Base-by-base conservation (phyloP, 92 coral and sea anemone genomes). In the Umimayanthus chanpuru region DNA sequence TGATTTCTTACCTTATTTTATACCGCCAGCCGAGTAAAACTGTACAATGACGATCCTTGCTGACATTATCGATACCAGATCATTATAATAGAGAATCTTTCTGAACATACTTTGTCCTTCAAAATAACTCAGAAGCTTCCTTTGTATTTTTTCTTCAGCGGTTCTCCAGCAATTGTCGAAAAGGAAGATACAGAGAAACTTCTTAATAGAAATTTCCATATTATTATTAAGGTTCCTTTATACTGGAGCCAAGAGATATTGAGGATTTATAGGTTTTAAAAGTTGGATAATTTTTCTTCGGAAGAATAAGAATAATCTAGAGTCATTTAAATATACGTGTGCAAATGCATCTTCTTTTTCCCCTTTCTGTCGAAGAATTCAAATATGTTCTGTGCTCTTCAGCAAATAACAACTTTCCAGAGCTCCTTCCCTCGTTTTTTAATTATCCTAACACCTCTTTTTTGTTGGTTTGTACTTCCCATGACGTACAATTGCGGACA, bases 11-110 rank as follows among this genome's bases (percentile, higher is more conserved):
- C 77, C n/a, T 44, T 68, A 71, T 36, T 47, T 83, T 21, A 0
- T 83, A 68, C 87, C 87, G 76, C 87, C 87, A 83, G 61, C 78
- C 74, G 87, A 70, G 78, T 73, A 49, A 74, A 74, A 83, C 70
- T 41, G 77, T 68, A 83, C 44, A 83, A 32, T 50, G 47, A 83
- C 32, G 18, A 67, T 83, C 61, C 66, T 41, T 41, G 79, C 49
- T 74, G 77, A 18, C 16, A 72, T 73, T 71, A 21, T 73, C 77
- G 43, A 73, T 73, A 47, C 16, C 12, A 83, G 86, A 81, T 65
- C 61, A 39, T 40, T 65, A 49, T 41, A 55, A 11, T 40, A 64
- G 11, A 56, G 39, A 83, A 29, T 83, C 64, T 44, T 71, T 83
- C 66, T 44, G 14, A 67, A 71, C 39, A 70, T 32, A 43, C 55